A percentile compares a stretch with the other conserved stretches of the same genome.
These are phyloP conservation scores for Hyperoodon ampullatus DNA, from an alignment of 2,113 vertebrate genomes.

Conservation along the genomic window DNA sequence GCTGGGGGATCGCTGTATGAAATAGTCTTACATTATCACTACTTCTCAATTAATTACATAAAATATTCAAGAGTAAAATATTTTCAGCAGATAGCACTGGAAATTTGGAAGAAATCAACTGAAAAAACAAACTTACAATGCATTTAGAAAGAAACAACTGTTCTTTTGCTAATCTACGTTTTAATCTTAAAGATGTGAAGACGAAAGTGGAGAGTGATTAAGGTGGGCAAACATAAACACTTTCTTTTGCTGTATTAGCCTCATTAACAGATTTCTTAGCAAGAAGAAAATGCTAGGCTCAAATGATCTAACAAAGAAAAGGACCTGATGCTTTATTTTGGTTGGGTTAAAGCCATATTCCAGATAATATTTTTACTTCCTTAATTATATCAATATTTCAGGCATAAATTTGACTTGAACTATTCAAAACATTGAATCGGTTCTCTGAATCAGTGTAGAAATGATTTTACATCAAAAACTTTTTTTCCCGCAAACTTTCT, in stretches of 20 bases:
- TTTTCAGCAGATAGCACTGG: background rate
- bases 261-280: background rate
- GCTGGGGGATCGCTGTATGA: conserved; percentile 49
- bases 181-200: conserved; percentile 17
- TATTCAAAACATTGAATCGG: conserved; percentile 24
- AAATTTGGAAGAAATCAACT: conserved; percentile 52
- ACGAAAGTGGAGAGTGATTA: background rate
- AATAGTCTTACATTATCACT: conserved; percentile 28
- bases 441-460: conserved; percentile 13
- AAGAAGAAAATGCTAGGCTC: conserved; percentile 34
- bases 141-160: conserved; percentile 46
- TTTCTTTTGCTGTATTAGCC: background rate
- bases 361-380: conserved; percentile 38
- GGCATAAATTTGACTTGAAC: conserved; percentile 28
- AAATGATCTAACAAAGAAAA: background rate
- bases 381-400: conserved; percentile 38
- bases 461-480: background rate
- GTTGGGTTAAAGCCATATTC: background rate
- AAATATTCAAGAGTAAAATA: conserved; percentile 44
- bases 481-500: background rate
- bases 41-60: conserved; percentile 50
- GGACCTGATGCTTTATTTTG: background rate
- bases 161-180: conserved; percentile 32
- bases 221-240: background rate
- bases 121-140: conserved; percentile 21